These are phyloP conservation scores for Folsomia candida DNA, from an alignment of 2,888 invertebrate species.

Conservation along the genomic window DNA sequence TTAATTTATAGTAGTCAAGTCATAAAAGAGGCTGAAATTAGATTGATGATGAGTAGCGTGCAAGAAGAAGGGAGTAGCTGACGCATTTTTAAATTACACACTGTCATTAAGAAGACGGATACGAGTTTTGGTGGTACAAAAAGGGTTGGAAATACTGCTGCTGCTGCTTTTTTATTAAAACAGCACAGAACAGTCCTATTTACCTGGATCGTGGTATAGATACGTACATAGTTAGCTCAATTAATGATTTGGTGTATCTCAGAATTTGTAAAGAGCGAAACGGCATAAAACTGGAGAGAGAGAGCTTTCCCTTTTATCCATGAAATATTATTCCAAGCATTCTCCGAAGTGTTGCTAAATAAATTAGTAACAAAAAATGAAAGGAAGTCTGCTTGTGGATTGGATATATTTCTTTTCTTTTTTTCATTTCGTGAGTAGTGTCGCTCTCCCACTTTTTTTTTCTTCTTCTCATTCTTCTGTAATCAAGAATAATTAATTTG, in stretches of 20 bases:
- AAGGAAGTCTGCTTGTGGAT: neutral
- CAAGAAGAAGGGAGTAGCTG: conserved; percentile 6
- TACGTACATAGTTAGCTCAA: too few relatives aligned
- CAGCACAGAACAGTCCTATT: neutral
- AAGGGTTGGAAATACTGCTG: conserved; percentile 3
- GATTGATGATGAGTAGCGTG: conserved; percentile 21
- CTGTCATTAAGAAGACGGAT: neutral
- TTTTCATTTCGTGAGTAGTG: conserved; percentile 5
- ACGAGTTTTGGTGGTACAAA: neutral
- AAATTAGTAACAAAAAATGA: neutral
- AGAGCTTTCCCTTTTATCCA: too few relatives aligned
- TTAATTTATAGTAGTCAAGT: conserved; percentile 20
- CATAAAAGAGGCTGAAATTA: conserved; percentile 19
- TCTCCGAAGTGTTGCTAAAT: neutral
- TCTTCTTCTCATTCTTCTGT: conserved; percentile 30
- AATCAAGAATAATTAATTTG: conserved; percentile 49
- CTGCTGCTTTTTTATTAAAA: neutral
- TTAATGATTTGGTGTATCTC: conserved; percentile 9
- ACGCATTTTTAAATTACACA: conserved; percentile 3
- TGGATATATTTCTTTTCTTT: neutral
- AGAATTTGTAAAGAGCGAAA: neutral
- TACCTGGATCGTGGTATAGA: too few relatives aligned
- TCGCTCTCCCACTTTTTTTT: conserved; percentile 5
- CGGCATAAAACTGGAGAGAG: conserved; percentile 30
- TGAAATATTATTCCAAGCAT: neutral